These are phyloP conservation scores for Tenualosa thibaudeaui DNA, from an alignment of 2,797 vertebrate genomes.

Conservation along the genomic window DNA sequence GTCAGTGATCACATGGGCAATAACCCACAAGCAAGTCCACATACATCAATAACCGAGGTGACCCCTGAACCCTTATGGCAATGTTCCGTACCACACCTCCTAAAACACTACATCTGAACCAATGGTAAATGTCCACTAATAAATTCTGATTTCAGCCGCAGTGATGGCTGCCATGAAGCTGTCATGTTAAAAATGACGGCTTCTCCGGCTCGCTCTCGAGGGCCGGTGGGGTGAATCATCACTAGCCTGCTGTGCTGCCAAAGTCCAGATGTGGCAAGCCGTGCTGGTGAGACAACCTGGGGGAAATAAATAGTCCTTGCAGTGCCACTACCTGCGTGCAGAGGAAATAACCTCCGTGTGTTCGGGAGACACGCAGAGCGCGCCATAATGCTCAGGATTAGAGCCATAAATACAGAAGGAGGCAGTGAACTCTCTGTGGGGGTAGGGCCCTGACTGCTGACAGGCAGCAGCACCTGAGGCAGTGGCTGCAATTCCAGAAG, in stretches of 20 bases:
- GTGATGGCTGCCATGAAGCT: slow-evolving; percentile 43
- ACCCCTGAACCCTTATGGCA: not conserved
- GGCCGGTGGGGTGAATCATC: not conserved
- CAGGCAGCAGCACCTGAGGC: not conserved
- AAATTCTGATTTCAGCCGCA: slow-evolving; percentile 27
- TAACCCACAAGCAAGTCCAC: not conserved
- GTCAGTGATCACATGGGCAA: slow-evolving; percentile 5
- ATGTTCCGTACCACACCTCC: not conserved
- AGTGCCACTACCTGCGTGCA: not conserved
- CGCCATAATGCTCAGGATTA: not conserved
- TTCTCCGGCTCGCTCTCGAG: slow-evolving; percentile 15
- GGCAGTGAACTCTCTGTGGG: not conserved
- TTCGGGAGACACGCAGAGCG: not conserved
- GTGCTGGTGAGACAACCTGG: not conserved
- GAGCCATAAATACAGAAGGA: not conserved
- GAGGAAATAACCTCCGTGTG: not conserved
- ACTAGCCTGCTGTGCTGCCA: not conserved
- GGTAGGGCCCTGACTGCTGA: not conserved
- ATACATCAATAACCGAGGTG: slow-evolving; percentile 9
- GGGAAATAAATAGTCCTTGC: not conserved
- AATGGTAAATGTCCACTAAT: not conserved
- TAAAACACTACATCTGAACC: not conserved
- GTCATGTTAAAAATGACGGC: slow-evolving; percentile 13
- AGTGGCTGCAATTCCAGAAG: not conserved
- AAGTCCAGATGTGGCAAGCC: slow-evolving; percentile 4